Base-by-base conservation (phyloP, 2,888 invertebrate genomes). In the Cheilosia impressa region DNA sequence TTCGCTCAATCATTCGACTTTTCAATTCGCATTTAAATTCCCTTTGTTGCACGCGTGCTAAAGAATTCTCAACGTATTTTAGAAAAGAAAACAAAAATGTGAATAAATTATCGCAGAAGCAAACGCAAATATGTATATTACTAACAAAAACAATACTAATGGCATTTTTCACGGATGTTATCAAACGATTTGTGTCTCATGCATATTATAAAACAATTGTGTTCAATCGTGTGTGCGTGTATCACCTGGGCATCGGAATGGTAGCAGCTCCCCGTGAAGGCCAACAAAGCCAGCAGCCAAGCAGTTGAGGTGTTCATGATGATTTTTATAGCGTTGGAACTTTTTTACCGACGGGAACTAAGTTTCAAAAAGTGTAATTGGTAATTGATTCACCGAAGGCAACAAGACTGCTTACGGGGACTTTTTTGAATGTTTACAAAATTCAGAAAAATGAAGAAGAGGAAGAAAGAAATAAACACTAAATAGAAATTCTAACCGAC, bases 211-310 rank as follows among this genome's bases (percentile, higher is more conserved):
- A 52, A 52, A 34, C 0, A 55, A 55, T 50, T 65, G 4, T 69
- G 9, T 50, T 41, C 15, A 68, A 55, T 24, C 50, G 68, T 73
- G 68, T 73, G 38, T 73, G 57, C 58, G 72, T 73, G 60, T 76
- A 60, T 31, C 71, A 80, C 80, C 84, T 84, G 84, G n/a, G 84
- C 84, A 62, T 75, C 65, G 13, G 84, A 65, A 22, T 60, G 47
- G 31, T 10, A 73, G 53, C 41, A 75, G 58, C 53, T 76, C 17
- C 80, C 65, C 45, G 50, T 45, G 43, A 84, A 80, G 75, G 75
- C 71, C 60, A 76, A 50, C 71, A 71, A 58, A n/a, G 43, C 66
- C 24, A 75, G 62, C 38, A 80, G 63, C 52, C 53, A 75, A n/a
- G 13, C 71, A 19, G 52, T 55, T 71, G 60, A 52, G 53, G 22